phyloP scores from a whole-genome alignment of 2,797 vertebrate genomes.

The Liparis tanakae region DNA sequence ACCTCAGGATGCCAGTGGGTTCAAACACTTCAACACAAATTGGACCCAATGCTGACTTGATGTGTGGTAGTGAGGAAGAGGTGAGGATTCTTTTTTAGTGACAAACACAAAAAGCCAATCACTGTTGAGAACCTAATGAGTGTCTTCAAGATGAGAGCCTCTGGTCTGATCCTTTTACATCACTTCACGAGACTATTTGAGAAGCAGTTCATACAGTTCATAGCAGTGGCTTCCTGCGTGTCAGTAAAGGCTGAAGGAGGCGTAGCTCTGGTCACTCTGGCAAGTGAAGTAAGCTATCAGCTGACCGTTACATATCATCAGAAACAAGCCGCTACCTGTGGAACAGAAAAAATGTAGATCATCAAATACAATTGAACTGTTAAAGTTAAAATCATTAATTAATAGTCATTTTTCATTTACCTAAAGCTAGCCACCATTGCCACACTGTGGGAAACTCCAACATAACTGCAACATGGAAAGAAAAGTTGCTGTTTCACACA shows the following conservation, averaged over 20 bases:
- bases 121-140: slow-evolving; percentile 24
- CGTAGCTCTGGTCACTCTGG: slow-evolving; percentile 73
- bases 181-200: slow-evolving; percentile 26
- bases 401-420: slow-evolving; percentile 51
- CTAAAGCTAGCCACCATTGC: slow-evolving; percentile 84
- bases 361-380: slow-evolving; percentile 8
- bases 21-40: slow-evolving; percentile 32
- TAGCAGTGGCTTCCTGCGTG: slow-evolving; percentile 11
- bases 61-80: slow-evolving; percentile 6
- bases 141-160: slow-evolving; percentile 29
- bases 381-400: not conserved
- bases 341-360: not conserved
- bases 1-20: slow-evolving; percentile 18
- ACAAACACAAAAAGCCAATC: slow-evolving; percentile 35
- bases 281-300: slow-evolving; percentile 83
- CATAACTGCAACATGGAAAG: slow-evolving; percentile 79
- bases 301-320: slow-evolving; percentile 86
- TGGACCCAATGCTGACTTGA: slow-evolving; percentile 18
- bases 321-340: slow-evolving; percentile 81
- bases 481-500: not conserved
- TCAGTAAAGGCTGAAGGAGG: slow-evolving; percentile 76
- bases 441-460: slow-evolving; percentile 78
- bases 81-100: slow-evolving; percentile 25
- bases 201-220: slow-evolving; percentile 9
- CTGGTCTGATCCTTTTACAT: slow-evolving; percentile 33